phyloP scores from a whole-genome alignment of 2,797 vertebrate species.

The Halcyon leucocephala region DNA sequence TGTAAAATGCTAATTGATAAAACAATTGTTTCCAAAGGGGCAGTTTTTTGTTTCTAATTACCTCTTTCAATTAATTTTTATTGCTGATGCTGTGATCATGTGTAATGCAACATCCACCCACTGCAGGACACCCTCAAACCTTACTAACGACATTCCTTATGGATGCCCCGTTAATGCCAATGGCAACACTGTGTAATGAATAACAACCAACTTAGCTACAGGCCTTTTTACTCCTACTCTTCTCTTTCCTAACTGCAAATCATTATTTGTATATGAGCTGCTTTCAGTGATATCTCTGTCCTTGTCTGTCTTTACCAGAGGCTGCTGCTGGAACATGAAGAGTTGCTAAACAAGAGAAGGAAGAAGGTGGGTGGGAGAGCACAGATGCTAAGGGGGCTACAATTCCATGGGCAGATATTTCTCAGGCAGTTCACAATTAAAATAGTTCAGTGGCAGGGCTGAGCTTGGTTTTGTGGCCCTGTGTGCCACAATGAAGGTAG shows the following conservation, averaged over 20 bases:
- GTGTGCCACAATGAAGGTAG: not conserved
- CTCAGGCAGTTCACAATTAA: not conserved
- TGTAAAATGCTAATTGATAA: constrained; percentile 47
- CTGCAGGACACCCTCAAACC: not conserved
- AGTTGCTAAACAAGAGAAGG: not conserved
- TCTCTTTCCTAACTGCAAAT: constrained; percentile 24
- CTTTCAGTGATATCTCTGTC: constrained; percentile 1
- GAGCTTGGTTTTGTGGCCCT: not conserved
- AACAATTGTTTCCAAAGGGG: constrained; percentile 32
- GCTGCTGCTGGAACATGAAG: not conserved
- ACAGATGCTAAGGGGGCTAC: not conserved
- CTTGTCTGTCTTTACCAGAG: not conserved
- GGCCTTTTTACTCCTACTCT: constrained; percentile 36
- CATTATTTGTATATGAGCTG: not conserved
- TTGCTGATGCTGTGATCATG: constrained; percentile 6
- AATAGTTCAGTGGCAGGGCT: not conserved
- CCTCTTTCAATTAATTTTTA: constrained; percentile 32
- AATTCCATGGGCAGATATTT: not conserved
- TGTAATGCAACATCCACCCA: constrained; percentile 27
- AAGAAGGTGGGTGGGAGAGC: not conserved
- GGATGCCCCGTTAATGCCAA: constrained; percentile 18
- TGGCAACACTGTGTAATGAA: constrained; percentile 13
- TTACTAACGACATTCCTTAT: not conserved
- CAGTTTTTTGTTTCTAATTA: constrained; percentile 39
- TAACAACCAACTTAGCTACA: not conserved